Conservation (phyloP, 2,888 invertebrate species). For the Synergus japonicus region DNA sequence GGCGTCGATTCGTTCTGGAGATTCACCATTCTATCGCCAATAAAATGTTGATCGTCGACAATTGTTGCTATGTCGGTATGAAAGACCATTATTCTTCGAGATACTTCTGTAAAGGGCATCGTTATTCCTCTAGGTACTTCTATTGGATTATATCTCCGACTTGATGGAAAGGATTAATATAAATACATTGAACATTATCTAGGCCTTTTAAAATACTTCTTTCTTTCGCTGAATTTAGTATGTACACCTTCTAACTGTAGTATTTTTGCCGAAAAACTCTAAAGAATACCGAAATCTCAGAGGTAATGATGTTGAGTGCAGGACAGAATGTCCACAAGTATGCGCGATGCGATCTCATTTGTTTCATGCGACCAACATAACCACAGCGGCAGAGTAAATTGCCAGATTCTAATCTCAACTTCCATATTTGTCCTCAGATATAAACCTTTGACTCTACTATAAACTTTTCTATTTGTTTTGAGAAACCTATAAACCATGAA, state of each 20-base stretch:
- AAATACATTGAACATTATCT: too few relatives aligned
- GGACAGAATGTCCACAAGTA: conserved; percentile 21
- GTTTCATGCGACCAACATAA: conserved; percentile 53
- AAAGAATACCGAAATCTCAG: neutral
- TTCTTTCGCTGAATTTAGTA: too few relatives aligned
- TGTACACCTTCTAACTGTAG: too few relatives aligned
- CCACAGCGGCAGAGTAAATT: conserved; percentile 50
- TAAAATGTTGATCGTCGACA: conserved; percentile 2
- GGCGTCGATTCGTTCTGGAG: conserved; percentile 11
- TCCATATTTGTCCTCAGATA: conserved; percentile 54
- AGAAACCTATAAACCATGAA: conserved; percentile 18
- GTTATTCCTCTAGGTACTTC: neutral
- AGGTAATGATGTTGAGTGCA: neutral
- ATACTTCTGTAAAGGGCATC: neutral
- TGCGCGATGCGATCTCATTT: conserved; percentile 56
- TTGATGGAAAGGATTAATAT: too few relatives aligned
- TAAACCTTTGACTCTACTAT: conserved; percentile 10
- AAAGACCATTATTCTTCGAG: neutral
- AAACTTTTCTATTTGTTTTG: neutral
- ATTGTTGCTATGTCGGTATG: conserved; percentile 15
- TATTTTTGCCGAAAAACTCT: neutral
- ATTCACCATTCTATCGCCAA: neutral
- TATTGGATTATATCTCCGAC: neutral
- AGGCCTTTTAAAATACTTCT: too few relatives aligned
- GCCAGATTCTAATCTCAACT: conserved; percentile 57